Base-by-base conservation (phyloP, 2,797 vertebrate genomes). In the Acanthornis magna region DNA sequence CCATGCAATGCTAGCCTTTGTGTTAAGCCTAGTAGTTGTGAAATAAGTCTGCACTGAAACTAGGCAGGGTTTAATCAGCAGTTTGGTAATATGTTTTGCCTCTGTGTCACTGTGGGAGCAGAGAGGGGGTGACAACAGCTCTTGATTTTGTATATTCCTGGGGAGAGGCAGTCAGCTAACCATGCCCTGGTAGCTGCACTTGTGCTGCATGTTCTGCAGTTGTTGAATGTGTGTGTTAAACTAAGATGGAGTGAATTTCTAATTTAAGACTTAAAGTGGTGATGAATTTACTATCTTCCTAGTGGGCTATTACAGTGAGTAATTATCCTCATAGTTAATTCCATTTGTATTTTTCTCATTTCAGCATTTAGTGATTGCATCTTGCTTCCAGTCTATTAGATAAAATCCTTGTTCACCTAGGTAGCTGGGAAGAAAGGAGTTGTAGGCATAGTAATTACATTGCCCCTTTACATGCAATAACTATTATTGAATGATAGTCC, bases 291-390 rank as follows among this genome's bases (percentile, higher is more conserved):
- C 34, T 40, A 0, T 79, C 51, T 82, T 93, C 17, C 38, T 80
- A 71, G 42, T 57, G 74, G 89, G 53, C 32, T 87, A 27, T 89
- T 91, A 57, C 45, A 71, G 48, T 54, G 42, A 89, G 16, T 84
- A 51, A 78, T 92, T 91, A 61, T 79, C 25, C 29, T 81, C 22
- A 18, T 63, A 60, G 83, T 81, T 93, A 86, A 88, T 87, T 94
- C 53, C 50, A 77, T 87, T 82, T 88, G 34, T 63, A 63, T 73
- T 93, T 91, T 85, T 94, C 67, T 87, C 30, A 63, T 63, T 76
- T 93, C 62, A 82, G 30, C 42, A 34, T 91, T 82, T 61, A 38
- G 45, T 55, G 36, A 62, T 75, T 55, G 29, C 40, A 45, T 89
- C 51, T 86, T 90, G 7, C 40, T 91, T 67, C 38, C 60, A 85